Conservation (phyloP, 1,140 invertebrate genomes). For the Planococcus citri region DNA sequence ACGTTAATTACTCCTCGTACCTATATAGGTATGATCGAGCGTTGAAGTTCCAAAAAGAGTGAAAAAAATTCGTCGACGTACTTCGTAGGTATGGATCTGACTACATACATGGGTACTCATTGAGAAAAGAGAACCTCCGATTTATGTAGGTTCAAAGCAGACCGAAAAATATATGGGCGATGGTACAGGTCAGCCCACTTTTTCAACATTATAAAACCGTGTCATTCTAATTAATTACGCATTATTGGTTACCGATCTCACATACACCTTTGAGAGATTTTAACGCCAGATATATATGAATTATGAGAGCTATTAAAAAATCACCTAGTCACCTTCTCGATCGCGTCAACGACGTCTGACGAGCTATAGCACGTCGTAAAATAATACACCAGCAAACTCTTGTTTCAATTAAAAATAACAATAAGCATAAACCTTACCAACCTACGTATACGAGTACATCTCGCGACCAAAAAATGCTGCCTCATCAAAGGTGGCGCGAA, state of each 20-base stretch:
- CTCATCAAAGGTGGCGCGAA: no score
- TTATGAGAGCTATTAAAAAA: background rate
- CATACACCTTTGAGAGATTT: background rate
- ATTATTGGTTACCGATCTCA: background rate
- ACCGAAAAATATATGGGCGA: background rate
- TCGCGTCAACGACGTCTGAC: background rate
- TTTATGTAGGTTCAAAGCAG: background rate
- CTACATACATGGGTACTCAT: no score
- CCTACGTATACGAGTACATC: background rate
- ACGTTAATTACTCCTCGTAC: no score
- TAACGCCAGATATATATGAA: background rate
- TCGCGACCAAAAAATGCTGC: no score
- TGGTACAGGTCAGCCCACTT: background rate
- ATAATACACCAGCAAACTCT: no score
- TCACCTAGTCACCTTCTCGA: background rate
- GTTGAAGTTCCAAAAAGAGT: no score
- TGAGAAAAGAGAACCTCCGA: no score
- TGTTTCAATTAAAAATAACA: constrained; percentile 8
- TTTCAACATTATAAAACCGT: background rate
- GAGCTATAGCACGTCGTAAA: no score
- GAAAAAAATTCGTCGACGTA: no score
- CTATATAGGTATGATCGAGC: no score
- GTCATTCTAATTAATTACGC: constrained; percentile 2
- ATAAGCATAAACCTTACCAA: background rate
- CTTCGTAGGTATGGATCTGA: no score